Conservation (phyloP, 2,888 invertebrate genomes). For the Leptinotarsa rubiginosa region DNA sequence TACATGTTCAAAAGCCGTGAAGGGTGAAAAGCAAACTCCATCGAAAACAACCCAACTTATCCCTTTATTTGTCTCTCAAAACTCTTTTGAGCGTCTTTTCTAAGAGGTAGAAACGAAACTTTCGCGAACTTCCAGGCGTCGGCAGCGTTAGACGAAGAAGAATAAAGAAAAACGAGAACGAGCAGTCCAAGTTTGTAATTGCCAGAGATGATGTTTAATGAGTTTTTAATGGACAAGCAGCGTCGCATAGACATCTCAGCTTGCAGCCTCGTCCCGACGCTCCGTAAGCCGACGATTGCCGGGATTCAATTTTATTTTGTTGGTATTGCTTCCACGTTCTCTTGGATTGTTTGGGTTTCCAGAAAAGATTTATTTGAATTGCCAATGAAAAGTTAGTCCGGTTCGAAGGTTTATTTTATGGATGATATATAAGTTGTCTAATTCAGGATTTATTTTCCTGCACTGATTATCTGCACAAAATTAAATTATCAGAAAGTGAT, state of each 20-base stretch:
- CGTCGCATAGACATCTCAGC: conserved; percentile 25
- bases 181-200: conserved; percentile 69
- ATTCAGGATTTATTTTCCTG: too few relatives aligned
- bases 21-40: neutral
- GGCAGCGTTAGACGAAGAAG: conserved; percentile 27
- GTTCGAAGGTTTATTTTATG: neutral
- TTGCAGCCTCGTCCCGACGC: conserved; percentile 10
- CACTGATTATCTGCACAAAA: too few relatives aligned
- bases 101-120: conserved; percentile 19
- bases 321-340: conserved; percentile 33
- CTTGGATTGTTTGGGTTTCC: conserved; percentile 29
- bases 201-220: conserved; percentile 76
- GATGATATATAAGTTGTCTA: neutral
- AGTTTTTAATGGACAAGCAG: conserved; percentile 74
- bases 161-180: conserved; percentile 27
- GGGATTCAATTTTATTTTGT: conserved; percentile 42
- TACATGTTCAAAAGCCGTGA: neutral
- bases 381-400: conserved; percentile 13
- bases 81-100: neutral
- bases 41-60: conserved; percentile 44
- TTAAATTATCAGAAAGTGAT: too few relatives aligned
- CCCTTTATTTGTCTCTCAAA: conserved; percentile 22
- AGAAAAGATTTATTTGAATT: conserved; percentile 25
- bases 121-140: conserved; percentile 15
- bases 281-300: conserved; percentile 41